Conservation (phyloP, 2,113 vertebrate genomes). For the Cottus gobio region DNA sequence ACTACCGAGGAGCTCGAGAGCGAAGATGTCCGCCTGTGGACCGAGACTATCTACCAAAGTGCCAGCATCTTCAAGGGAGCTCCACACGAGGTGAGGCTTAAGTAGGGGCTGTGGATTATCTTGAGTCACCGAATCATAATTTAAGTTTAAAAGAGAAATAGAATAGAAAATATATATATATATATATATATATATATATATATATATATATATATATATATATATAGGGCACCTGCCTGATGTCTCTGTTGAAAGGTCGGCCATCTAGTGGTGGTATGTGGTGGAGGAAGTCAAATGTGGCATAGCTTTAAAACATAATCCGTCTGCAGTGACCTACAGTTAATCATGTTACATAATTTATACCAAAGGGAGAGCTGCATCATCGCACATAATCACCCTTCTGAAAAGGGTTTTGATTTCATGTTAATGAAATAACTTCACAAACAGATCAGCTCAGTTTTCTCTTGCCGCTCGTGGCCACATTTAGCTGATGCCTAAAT, state of each 20-base stretch:
- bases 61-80: constrained; percentile 90
- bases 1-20: constrained; percentile 94
- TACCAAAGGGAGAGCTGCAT: not conserved
- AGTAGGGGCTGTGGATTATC: too few relatives aligned
- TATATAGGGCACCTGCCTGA: constrained; percentile 18
- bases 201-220: not conserved
- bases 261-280: constrained; percentile 62
- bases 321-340: constrained; percentile 8
- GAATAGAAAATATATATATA: too few relatives aligned
- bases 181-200: constrained; percentile 13
- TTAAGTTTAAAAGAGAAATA: too few relatives aligned
- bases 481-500: not conserved
- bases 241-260: constrained; percentile 1
- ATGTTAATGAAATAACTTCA: not conserved
- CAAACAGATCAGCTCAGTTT: not conserved
- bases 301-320: constrained; percentile 2
- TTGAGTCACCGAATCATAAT: too few relatives aligned
- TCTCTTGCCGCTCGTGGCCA: not conserved
- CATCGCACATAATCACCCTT: not conserved
- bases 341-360: constrained; percentile 3
- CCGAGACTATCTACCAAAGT: constrained; percentile 97
- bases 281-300: not conserved
- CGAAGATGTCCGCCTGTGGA: constrained; percentile 93
- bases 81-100: constrained; percentile 88
- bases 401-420: constrained; percentile 26